A percentile compares a stretch with the other conserved stretches of the same genome.
Evolutionary conservation across 1,140 invertebrate genomes (phyloP).

Genomic region (Agraylea sexmaculata): DNA sequence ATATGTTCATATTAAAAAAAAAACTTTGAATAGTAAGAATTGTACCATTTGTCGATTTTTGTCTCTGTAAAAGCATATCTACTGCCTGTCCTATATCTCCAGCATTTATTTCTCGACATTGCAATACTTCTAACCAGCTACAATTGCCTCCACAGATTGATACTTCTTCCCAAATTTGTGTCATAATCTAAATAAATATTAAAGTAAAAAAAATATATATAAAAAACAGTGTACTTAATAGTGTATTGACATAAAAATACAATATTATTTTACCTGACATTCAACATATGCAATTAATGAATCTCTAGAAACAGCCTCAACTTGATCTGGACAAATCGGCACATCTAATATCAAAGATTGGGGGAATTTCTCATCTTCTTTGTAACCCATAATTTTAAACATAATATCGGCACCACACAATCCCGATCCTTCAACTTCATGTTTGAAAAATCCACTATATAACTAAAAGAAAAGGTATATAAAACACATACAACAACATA

Average conservation of each 20-base stretch:
- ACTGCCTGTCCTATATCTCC: conserved; percentile 20
- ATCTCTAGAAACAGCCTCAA: conserved; percentile 66
- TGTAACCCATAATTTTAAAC: conserved; percentile 73
- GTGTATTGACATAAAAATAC: neutral
- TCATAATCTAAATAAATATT: conserved; percentile 43
- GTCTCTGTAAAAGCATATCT: conserved; percentile 12
- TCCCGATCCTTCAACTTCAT: conserved; percentile 64
- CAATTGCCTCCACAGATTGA: conserved; percentile 27
- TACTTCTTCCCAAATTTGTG: conserved; percentile 41
- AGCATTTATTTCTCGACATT: conserved; percentile 23
- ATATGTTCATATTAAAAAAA: conserved; percentile 7
- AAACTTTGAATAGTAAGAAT: neutral
- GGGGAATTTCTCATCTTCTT: conserved; percentile 41
- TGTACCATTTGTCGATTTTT: conserved; percentile 13
- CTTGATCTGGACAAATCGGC: conserved; percentile 68
- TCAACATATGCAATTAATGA: conserved; percentile 81
- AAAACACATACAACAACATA: too few species aligned
- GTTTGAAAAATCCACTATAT: conserved; percentile 76
- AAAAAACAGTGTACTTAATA: conserved; percentile 4
- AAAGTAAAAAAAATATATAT: neutral
- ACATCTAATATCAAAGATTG: conserved; percentile 47
- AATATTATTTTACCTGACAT: conserved; percentile 52
- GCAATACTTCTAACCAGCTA: conserved; percentile 30
- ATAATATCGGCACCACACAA: conserved; percentile 61
- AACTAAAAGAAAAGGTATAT: conserved; percentile 56